Conservation (phyloP, 2,113 vertebrate species). For the Electrona antarctica region DNA sequence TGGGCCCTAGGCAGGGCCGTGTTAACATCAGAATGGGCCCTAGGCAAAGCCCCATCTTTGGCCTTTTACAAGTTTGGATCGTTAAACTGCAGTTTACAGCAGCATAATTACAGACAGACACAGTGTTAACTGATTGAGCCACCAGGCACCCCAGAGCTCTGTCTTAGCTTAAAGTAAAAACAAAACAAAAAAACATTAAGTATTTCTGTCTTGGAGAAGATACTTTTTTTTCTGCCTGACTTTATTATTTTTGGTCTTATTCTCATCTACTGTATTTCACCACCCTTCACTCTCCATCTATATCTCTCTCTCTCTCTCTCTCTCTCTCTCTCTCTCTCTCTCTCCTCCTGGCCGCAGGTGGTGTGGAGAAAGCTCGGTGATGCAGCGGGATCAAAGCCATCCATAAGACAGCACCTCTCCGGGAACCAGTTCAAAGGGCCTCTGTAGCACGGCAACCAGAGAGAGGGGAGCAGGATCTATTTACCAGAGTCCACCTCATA, state of each 20-base stretch:
- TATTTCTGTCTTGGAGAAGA: slow-evolving; percentile 41
- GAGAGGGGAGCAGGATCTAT: slow-evolving; percentile 36
- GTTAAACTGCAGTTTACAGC: no score
- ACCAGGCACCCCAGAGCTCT: no score
- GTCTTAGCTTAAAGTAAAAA: no score
- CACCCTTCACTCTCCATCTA: slow-evolving; percentile 50
- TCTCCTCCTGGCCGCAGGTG: slow-evolving; percentile 82
- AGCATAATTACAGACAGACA: no score
- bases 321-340: not conserved
- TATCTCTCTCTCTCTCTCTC: not conserved
- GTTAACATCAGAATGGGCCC: no score
- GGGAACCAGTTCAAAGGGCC: slow-evolving; percentile 99
- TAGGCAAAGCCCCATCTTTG: no score
- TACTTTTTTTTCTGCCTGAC: not conserved
- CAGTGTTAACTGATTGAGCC: no score
- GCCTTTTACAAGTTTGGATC: no score
- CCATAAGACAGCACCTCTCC: slow-evolving; percentile 95
- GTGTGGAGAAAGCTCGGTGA: slow-evolving; percentile 98
- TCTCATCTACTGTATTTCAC: not conserved
- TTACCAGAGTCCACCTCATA: slow-evolving; percentile 45
- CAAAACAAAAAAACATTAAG: slow-evolving; percentile 11
- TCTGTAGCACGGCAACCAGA: slow-evolving; percentile 80
- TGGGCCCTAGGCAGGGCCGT: no score
- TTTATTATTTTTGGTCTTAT: slow-evolving; percentile 3
- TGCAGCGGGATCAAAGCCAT: slow-evolving; percentile 93